These are phyloP conservation scores for Toxotes jaculatrix DNA, from an alignment of 2,113 vertebrate genomes.

Conservation along the genomic window DNA sequence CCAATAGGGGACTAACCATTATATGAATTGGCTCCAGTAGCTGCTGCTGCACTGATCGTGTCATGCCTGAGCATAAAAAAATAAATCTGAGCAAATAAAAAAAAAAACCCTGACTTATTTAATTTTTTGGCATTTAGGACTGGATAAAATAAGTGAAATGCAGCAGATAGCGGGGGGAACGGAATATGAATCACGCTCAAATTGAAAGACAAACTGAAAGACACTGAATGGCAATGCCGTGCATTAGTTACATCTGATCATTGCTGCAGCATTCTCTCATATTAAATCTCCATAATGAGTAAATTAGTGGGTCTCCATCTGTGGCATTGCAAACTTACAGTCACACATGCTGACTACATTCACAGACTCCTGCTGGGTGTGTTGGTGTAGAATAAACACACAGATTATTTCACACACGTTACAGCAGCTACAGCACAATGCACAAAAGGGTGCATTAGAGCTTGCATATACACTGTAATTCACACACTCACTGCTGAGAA, in stretches of 20 bases:
- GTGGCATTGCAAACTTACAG: constrained; percentile 73
- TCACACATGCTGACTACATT: constrained; percentile 72
- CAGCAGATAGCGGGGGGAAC: constrained; percentile 25
- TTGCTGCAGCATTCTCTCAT: constrained; percentile 50
- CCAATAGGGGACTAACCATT: constrained; percentile 64
- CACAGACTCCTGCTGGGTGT: constrained; percentile 73
- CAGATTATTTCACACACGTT: constrained; percentile 64
- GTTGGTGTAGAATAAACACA: constrained; percentile 76
- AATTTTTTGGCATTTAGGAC: constrained; percentile 28
- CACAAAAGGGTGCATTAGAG: constrained; percentile 59
- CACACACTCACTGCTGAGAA: constrained; percentile 59
- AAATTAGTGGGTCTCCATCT: constrained; percentile 80
- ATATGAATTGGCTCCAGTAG: constrained; percentile 61
- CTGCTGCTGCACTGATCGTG: constrained; percentile 49
- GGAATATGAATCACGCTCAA: constrained; percentile 34
- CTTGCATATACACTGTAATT: constrained; percentile 48
- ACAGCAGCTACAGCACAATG: constrained; percentile 40
- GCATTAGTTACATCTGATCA: constrained; percentile 53
- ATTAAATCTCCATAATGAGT: constrained; percentile 76
- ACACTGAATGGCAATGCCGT: background rate
- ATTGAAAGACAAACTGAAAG: constrained; percentile 45
- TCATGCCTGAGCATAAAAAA: constrained; percentile 42
- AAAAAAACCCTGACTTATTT: constrained; percentile 8
- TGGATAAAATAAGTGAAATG: constrained; percentile 31
- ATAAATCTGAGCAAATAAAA: constrained; percentile 29